Evolutionary conservation across 2,113 vertebrate genomes (phyloP), one percentile per base, ranked within the genome.

Genomic region (Verasper variegatus): DNA sequence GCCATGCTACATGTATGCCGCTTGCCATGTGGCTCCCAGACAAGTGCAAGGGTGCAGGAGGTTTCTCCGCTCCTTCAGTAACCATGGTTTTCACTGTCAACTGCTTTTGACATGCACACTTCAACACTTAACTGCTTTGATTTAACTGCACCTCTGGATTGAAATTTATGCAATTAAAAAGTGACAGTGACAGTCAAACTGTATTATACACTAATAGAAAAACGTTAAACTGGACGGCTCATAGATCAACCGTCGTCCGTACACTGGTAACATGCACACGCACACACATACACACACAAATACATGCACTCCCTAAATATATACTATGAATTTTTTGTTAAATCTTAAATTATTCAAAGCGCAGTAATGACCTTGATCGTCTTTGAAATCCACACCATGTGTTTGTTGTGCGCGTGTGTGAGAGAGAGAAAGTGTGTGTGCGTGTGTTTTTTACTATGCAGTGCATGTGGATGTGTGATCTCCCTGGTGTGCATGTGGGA

Each of bases 321-420:
- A 31, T 31, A 8, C 31, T 31, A 7, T 31, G 31, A 31, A 31
- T 31, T 31, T 17, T 18, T 51, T 65, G 68, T 72, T 57, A 83
- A n/a, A 52, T 82, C 74, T 71, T 91, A 61, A 91, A 85, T 91
- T 85, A 88, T 90, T 88, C 80, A 90, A 56, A 83, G 56, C 23
- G 4, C 40, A 67, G 65, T 62, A 81, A 87, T 89, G 86, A 93
- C 91, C 92, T 90, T 92, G 84, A 81, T 57, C 82, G 87, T 72
- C 86, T 88, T 88, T 89, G 88, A 59, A 86, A 83, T 76, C 79
- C 68, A 83, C 78, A 88, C 87, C 74, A 9, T 58, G 67, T 71
- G 74, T 71, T 74, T 60, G 51, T 75, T 47, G 55, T 79, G 65
- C 23, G 56, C 49, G 21, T 17, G 65, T 49, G 40, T 12, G 40